A percentile compares a stretch with the other conserved stretches of the same genome.
Evolutionary conservation across 2,888 invertebrate genomes (phyloP).

Genomic region (Nesidiocoris tenuis): DNA sequence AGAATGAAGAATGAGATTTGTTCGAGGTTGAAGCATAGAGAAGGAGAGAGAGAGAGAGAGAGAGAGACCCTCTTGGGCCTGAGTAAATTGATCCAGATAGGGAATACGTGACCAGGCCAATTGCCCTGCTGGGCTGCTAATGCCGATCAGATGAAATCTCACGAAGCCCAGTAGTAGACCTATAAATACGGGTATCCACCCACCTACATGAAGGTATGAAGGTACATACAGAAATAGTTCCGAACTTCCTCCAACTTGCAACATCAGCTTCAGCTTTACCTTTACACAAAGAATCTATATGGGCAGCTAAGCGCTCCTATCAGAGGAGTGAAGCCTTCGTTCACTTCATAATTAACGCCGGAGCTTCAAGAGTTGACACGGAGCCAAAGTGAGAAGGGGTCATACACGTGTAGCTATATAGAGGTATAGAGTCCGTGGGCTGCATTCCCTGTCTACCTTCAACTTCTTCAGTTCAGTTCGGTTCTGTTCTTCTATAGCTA

Average conservation of each 20-base stretch:
- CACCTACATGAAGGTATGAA: no score
- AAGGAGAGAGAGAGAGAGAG: no score
- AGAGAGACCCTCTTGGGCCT: no score
- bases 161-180: no score
- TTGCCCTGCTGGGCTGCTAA: not conserved
- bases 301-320: constrained; percentile 22
- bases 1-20: no score
- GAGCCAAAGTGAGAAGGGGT: constrained; percentile 42
- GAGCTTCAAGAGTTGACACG: constrained; percentile 43
- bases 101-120: not conserved
- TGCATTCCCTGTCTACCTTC: constrained; percentile 21
- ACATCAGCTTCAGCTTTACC: constrained; percentile 17
- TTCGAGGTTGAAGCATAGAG: no score
- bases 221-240: not conserved
- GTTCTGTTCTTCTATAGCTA: not conserved
- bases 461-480: not conserved
- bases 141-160: no score
- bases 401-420: constrained; percentile 43
- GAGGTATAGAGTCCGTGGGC: constrained; percentile 37
- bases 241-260: constrained; percentile 35
- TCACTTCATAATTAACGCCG: constrained; percentile 42
- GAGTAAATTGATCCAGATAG: not conserved
- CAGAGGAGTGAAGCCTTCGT: constrained; percentile 20
- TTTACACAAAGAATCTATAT: constrained; percentile 32
- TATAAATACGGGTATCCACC: no score